These are phyloP conservation scores for Intellagama lesueurii DNA, from an alignment of 2,797 vertebrate genomes.

Conservation along the genomic window DNA sequence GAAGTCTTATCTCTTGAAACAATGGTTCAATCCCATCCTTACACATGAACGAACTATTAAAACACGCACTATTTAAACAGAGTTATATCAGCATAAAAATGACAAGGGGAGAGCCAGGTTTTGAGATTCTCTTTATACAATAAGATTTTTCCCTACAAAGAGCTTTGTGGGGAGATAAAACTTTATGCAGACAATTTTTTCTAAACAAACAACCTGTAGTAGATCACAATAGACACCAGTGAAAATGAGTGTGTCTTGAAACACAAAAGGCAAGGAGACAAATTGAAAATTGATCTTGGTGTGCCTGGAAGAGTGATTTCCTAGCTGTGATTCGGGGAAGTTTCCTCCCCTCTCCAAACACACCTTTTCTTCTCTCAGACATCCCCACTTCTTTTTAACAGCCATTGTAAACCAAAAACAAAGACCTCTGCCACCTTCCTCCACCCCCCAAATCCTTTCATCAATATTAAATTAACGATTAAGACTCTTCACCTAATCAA, in stretches of 20 bases:
- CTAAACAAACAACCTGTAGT: conserved; percentile 59
- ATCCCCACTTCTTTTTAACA: conserved; percentile 50
- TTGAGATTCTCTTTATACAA: neutral
- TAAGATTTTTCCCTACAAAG: neutral
- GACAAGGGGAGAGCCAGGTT: neutral
- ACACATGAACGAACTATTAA: fast-evolving
- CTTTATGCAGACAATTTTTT: conserved; percentile 49
- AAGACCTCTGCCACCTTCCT: conserved; percentile 57
- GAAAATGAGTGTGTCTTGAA: conserved; percentile 42
- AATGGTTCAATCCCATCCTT: neutral
- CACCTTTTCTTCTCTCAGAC: conserved; percentile 5
- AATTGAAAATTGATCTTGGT: conserved; percentile 75
- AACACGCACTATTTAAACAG: fast-evolving
- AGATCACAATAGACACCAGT: conserved; percentile 39
- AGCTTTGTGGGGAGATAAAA: conserved; percentile 27
- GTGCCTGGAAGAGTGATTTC: conserved; percentile 61
- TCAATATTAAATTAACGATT: conserved; percentile 70
- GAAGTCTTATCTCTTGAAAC: conserved; percentile 32
- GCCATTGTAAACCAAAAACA: conserved; percentile 67
- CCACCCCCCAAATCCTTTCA: conserved; percentile 54
- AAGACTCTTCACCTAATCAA: conserved; percentile 57
- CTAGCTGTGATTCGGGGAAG: conserved; percentile 65
- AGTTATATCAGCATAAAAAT: neutral
- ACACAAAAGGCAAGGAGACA: conserved; percentile 66
- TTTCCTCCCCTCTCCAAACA: conserved; percentile 31